A percentile compares a stretch with the other conserved stretches of the same genome.
These are phyloP conservation scores for Eretmochelys imbricata DNA, from an alignment of 2,113 vertebrate species.

Conservation along the genomic window DNA sequence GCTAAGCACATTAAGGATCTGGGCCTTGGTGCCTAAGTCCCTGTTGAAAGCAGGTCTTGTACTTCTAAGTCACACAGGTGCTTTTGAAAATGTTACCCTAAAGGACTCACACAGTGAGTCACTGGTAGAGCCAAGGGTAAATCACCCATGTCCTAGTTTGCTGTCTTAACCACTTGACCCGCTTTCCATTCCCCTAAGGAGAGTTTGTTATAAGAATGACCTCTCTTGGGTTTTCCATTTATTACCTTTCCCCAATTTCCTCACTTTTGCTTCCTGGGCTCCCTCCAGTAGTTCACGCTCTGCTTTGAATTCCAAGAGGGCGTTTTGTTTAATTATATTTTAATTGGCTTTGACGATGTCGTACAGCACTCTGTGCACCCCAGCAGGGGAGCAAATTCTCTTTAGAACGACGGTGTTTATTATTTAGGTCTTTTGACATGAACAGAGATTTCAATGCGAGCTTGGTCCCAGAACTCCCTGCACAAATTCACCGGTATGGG, in stretches of 20 bases:
- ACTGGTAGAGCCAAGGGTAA: background rate
- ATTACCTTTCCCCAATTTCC: background rate
- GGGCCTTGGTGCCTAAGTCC: background rate
- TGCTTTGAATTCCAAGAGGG: background rate
- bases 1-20: no score
- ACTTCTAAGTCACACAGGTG: background rate
- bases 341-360: background rate
- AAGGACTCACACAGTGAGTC: background rate
- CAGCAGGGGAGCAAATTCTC: background rate
- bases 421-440: background rate
- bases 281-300: background rate
- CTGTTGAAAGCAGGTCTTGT: background rate
- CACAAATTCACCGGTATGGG: background rate
- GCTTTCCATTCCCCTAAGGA: background rate
- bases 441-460: background rate
- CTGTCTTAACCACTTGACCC: rapidly evolving
- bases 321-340: background rate
- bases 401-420: background rate
- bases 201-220: background rate
- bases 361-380: background rate
- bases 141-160: background rate
- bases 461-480: background rate
- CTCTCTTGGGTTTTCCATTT: background rate
- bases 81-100: background rate
- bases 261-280: rapidly evolving